These are phyloP conservation scores for Drosophila seclusa DNA, from an alignment of 2,888 invertebrate genomes.

Conservation along the genomic window DNA sequence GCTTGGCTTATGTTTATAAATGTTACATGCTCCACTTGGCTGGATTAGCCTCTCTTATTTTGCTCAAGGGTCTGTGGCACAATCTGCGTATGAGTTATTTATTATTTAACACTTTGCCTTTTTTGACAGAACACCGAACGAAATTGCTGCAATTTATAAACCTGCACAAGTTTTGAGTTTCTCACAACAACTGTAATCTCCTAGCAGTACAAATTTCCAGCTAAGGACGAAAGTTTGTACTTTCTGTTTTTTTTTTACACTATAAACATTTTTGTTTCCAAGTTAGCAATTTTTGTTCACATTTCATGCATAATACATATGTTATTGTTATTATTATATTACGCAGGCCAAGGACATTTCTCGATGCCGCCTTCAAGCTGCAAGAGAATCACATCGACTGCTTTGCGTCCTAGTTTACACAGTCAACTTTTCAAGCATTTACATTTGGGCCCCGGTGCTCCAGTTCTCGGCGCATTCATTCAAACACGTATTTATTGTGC, in stretches of 20 bases:
- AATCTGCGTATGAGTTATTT: constrained; percentile 71
- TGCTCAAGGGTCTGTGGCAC: constrained; percentile 44
- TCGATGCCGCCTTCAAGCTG: constrained; percentile 5
- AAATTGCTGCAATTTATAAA: constrained; percentile 1
- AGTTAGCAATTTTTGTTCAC: not conserved
- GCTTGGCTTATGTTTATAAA: constrained; percentile 42
- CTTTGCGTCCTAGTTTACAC: constrained; percentile 49
- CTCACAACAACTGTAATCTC: not conserved
- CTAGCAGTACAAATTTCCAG: not conserved
- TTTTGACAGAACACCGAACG: not conserved
- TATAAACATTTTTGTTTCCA: not conserved
- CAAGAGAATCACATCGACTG: constrained; percentile 17
- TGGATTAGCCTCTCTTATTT: constrained; percentile 50
- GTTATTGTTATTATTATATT: constrained; percentile 14
- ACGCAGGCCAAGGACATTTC: constrained; percentile 44
- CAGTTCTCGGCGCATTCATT: constrained; percentile 52
- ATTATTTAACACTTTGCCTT: constrained; percentile 20
- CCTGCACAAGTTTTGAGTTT: not conserved
- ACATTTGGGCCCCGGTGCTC: constrained; percentile 32
- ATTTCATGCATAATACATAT: not conserved
- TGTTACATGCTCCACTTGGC: constrained; percentile 59
- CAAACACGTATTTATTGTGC: constrained; percentile 63
- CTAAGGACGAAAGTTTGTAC: not conserved
- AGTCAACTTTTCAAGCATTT: constrained; percentile 61
- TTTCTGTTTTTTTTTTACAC: not conserved